Conservation (phyloP, 2,797 vertebrate species). For the Dromococcyx pavoninus region DNA sequence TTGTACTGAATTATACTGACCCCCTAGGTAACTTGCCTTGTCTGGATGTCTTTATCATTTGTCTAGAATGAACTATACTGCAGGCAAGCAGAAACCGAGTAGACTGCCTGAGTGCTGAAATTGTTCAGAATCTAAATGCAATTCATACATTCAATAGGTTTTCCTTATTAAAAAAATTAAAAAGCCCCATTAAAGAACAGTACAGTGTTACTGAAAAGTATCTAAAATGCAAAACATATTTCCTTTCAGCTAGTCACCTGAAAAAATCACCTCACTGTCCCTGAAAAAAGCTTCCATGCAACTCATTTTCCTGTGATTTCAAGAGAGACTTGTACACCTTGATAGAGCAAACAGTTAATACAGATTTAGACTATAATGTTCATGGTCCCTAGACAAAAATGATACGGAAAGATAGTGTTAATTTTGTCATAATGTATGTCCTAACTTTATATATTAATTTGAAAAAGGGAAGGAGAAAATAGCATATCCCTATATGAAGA, state of each 20-base stretch:
- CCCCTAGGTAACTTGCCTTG: neutral
- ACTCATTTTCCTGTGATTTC: neutral
- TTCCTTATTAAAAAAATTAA: neutral
- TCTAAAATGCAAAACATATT: neutral
- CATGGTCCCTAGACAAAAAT: neutral
- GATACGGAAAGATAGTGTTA: neutral
- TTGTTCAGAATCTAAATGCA: neutral
- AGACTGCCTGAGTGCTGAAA: neutral
- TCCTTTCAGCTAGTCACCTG: neutral
- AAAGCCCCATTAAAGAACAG: too few species aligned
- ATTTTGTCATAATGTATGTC: neutral
- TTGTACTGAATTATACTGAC: neutral
- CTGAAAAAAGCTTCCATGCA: neutral
- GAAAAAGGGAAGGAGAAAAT: neutral
- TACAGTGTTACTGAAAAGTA: too few species aligned
- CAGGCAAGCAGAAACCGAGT: neutral
- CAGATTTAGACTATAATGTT: neutral
- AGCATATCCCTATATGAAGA: neutral
- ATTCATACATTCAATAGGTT: neutral
- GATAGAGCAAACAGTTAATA: neutral
- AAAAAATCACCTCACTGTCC: neutral
- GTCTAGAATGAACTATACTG: neutral
- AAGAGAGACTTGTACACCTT: neutral
- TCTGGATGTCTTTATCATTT: neutral
- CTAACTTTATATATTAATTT: neutral